Conservation (phyloP, 2,797 vertebrate genomes). For the Muscicapa striata region DNA sequence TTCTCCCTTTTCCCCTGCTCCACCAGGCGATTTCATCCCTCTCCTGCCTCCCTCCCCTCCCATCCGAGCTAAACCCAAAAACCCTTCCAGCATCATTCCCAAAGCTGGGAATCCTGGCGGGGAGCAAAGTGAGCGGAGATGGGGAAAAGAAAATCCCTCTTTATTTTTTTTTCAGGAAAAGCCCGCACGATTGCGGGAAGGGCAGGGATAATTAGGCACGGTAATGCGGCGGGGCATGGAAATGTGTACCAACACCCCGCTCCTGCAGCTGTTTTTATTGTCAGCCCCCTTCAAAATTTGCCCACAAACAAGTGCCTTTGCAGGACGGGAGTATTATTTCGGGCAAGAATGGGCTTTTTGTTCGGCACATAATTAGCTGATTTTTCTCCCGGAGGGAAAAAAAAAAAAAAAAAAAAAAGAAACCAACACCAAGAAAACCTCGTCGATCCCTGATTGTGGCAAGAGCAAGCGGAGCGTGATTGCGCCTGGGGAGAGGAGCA, state of each 20-base stretch:
- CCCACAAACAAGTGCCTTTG: constrained; percentile 54
- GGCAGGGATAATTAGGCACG: constrained; percentile 33
- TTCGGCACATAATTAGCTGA: constrained; percentile 51
- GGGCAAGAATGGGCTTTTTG: constrained; percentile 57
- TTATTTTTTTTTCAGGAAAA: not conserved
- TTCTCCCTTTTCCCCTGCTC: too few species aligned
- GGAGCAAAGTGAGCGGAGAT: not conserved
- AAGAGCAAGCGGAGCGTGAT: not conserved
- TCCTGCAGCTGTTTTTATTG: constrained; percentile 60
- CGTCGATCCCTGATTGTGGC: not conserved
- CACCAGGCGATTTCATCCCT: not conserved
- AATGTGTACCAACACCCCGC: constrained; percentile 48
- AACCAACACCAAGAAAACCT: not conserved
- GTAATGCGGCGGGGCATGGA: constrained; percentile 29
- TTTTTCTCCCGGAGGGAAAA: not conserved
- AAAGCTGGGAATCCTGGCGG: not conserved
- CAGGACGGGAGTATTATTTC: constrained; percentile 38
- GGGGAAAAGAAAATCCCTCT: rapidly evolving
- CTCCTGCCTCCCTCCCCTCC: not conserved
- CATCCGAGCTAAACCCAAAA: not conserved
- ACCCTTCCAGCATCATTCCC: not conserved
- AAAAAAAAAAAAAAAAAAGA: too few species aligned
- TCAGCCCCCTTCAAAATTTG: constrained; percentile 48
- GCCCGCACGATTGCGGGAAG: not conserved
- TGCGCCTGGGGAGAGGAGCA: constrained; percentile 6